Evolutionary conservation across 2,888 invertebrate genomes (phyloP).

Genomic region (Octodonta nipae): DNA sequence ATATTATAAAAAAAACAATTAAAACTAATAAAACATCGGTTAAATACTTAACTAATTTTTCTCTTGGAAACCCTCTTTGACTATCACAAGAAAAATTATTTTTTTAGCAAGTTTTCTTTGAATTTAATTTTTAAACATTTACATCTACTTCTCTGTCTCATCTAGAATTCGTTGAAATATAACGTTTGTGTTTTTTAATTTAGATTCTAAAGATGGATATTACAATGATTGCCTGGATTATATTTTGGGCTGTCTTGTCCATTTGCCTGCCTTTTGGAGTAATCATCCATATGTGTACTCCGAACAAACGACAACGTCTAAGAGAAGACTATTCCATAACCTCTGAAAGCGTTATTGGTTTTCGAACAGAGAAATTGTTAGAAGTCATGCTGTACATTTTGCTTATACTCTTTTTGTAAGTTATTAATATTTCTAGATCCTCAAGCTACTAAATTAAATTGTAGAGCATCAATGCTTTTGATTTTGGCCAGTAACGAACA

Average conservation of each 20-base stretch:
- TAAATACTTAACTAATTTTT: too few relatives aligned
- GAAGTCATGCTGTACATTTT: conserved; percentile 19
- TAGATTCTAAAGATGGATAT: conserved; percentile 28
- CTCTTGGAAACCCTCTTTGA: too few relatives aligned
- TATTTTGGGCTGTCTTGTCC: conserved; percentile 25
- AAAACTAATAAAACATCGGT: too few relatives aligned
- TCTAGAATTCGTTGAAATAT: too few relatives aligned
- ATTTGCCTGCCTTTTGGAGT: conserved; percentile 21
- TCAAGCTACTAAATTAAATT: conserved; percentile 3
- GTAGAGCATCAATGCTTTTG: conserved; percentile 42
- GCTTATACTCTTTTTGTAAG: conserved; percentile 24
- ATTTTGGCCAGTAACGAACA: conserved; percentile 53
- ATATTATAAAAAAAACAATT: too few relatives aligned
- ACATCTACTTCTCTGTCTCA: too few relatives aligned
- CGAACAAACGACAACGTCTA: conserved; percentile 20
- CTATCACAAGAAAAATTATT: too few relatives aligned
- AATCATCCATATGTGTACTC: conserved; percentile 21
- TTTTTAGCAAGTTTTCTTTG: too few relatives aligned
- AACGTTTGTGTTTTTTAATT: conserved; percentile 5
- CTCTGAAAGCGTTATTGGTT: conserved; percentile 7
- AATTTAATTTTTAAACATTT: too few relatives aligned
- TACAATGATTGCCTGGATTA: conserved; percentile 23
- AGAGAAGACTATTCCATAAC: conserved; percentile 21
- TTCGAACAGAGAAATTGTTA: conserved; percentile 14
- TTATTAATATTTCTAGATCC: conserved; percentile 5